These are phyloP conservation scores for Pandemis corylana DNA, from an alignment of 2,888 invertebrate species.

Conservation along the genomic window DNA sequence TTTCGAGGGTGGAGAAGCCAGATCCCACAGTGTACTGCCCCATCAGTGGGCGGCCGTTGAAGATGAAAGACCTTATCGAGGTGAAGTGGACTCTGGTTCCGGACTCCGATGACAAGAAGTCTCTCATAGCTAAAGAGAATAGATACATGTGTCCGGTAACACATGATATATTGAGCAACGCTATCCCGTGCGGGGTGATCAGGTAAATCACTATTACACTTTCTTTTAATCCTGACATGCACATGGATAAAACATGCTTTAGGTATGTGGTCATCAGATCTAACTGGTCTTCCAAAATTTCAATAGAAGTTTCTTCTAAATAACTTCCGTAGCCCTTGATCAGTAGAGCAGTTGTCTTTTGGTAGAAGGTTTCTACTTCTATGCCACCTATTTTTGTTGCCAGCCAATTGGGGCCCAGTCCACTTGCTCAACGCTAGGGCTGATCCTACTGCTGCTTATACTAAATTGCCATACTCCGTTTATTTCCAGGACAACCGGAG, in stretches of 20 bases:
- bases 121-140: slow-evolving; percentile 94
- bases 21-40: slow-evolving; percentile 76
- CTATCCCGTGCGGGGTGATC: slow-evolving; percentile 96
- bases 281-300: too few species aligned
- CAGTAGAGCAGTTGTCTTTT: too few species aligned
- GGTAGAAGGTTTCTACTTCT: too few species aligned
- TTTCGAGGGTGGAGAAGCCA: slow-evolving; percentile 81
- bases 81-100: slow-evolving; percentile 96
- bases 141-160: slow-evolving; percentile 99
- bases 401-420: too few species aligned
- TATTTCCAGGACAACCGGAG: slow-evolving; percentile 88
- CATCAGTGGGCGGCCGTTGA: slow-evolving; percentile 89
- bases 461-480: neutral
- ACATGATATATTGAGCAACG: slow-evolving; percentile 97
- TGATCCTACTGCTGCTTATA: neutral
- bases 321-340: too few species aligned
- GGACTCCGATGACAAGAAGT: slow-evolving; percentile 94
- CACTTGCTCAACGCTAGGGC: too few species aligned
- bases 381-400: too few species aligned
- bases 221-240: slow-evolving; percentile 55
- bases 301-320: too few species aligned
- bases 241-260: neutral
- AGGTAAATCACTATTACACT: slow-evolving; percentile 63
- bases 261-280: too few species aligned
- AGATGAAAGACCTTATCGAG: slow-evolving; percentile 95